Base-by-base conservation (phyloP, 2,113 vertebrate species). In the Proterorhinus semilunaris region DNA sequence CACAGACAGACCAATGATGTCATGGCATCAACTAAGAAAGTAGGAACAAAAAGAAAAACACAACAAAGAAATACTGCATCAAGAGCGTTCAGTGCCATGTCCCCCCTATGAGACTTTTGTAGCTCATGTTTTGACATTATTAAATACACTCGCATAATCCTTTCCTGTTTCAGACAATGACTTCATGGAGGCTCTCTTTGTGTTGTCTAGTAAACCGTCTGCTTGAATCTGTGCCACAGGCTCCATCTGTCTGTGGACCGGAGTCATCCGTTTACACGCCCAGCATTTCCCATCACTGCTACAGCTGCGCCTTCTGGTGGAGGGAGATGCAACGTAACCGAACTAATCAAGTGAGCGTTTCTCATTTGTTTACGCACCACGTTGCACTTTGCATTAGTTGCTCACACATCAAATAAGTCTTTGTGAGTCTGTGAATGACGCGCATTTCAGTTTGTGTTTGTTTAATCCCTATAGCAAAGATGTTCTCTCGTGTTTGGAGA, bases 181-280 rank as follows among this genome's bases (percentile, higher is more conserved):
- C 49, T 17, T 63, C 62, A 63, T 48, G 62, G 44, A 48, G 44
- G 46, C 13, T 66, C 17, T 62, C 4, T 62, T 27, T 51, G 48
- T 62, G 10, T 55, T 50, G 64, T 66, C 11, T 51, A 42, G 13
- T n/a, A 69, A n/a, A 47, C 43, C 6, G 16, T 46, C 58, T 58
- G 49, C 53, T 50, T 16, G 53, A 71, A 54, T 72, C 55, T 63
- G 67, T 13, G 68, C 36, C 64, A 72, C 12, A 13, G 68, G 84
- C 88, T 80, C 87, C 87, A 87, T 77, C 91, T 91, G 69, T 65
- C 84, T 86, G 78, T 48, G 17, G 57, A 73, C 46, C 17, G 27
- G 21, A 73, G 81, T 59, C 3, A 65, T 66, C 17, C 7, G 50
- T 45, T 65, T 65, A 69, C 50, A 15, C n/a, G 21, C 5, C 6